Evolutionary conservation across 2,888 invertebrate genomes (phyloP), one percentile per base, ranked within the genome.

Genomic region (Drosophila paramelanica): DNA sequence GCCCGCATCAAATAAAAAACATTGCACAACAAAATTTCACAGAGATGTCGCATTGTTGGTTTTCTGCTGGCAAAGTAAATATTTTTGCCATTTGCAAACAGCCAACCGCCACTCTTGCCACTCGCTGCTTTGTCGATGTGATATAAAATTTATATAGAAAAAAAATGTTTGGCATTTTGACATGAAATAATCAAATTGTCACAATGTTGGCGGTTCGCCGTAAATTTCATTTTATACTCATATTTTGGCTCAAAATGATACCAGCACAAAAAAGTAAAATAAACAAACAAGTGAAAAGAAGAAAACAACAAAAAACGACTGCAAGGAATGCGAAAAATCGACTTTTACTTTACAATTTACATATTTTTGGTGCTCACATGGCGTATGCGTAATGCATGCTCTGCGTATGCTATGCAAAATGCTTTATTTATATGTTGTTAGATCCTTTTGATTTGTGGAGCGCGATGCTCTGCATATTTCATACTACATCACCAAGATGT

Each of bases 121-220:
- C 17, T 41, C 14, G 33, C 27, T 58, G 68, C 70, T 60, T 64
- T 81, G 70, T 76, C 72, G 69, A 65, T 74, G 69, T 64, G 66
- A 84, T 79, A 67, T 83, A 73, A 81, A 77, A 82, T 85, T 77
- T 70, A 82, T 82, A 78, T 80, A 80, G 60, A 68, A 56, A 41
- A 17, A n/a, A 47, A 67, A 67, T 70, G 56, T 67, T 77, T 68
- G 72, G 56, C 68, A 79, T 84, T 79, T 73, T 81, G 80, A 84
- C 78, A 77, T 76, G 57, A 72, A 82, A 82, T 84, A 82, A 84
- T 85, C 88, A 88, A 84, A 88, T 82, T 85, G 82, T 77, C 73
- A 77, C 79, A 81, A 64, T 73, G 68, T 67, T 70, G 62, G 59
- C 62, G 68, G 77, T 42, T 50, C 46, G 49, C 41, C 55, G 43